Base-by-base conservation (phyloP, 2,113 vertebrate species). In the Ochotona princeps region DNA sequence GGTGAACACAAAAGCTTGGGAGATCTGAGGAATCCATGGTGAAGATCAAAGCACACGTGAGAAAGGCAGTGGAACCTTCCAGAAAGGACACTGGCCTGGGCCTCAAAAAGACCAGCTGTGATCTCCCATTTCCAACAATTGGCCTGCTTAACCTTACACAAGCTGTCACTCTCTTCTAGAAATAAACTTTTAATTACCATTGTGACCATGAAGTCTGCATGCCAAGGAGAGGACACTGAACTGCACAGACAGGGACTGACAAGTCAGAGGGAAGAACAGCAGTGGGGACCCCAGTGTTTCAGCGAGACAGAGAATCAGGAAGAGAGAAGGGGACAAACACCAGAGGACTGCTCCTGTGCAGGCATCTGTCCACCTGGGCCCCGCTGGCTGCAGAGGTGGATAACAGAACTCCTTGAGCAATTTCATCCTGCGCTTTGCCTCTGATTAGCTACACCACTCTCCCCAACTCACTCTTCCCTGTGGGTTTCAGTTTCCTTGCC, bases 231-330 rank as follows among this genome's bases (percentile, higher is more conserved):
- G 44, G 54, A 86, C 38, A 90, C 54, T 57, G 89, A 86, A 47
- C 78, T 83, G 76, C 28, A 65, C 38, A 80, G 49, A 86, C 70
- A 44, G 25, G 23, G n/a, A 20, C 65, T 75, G 35, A 60, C 81
- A 12, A 76, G 91, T 89, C 78, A 38, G 8, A 15, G 78, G 60
- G 54, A 87, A 87, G 66, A 82, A 54, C 87, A 90, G 78, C 51
- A 67, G 76, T 81, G 69, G 82, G 44, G 28, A 4, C 44, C 63
- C 82, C 57, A n/a, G 82, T 65, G 51, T 70, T 92, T 82, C 76
- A 8, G 1, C 6, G 60, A 81, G 49, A 70, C 44, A 60, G 69
- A 90, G 66, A 78, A 89, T 47, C 85, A 66, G 51, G 20, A 66
- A 81, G 7, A 38, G 4, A 12, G 17, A 47, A 25, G 25, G 18